phyloP scores from a whole-genome alignment of 1,140 invertebrate genomes.

The Drosophila miranda region DNA sequence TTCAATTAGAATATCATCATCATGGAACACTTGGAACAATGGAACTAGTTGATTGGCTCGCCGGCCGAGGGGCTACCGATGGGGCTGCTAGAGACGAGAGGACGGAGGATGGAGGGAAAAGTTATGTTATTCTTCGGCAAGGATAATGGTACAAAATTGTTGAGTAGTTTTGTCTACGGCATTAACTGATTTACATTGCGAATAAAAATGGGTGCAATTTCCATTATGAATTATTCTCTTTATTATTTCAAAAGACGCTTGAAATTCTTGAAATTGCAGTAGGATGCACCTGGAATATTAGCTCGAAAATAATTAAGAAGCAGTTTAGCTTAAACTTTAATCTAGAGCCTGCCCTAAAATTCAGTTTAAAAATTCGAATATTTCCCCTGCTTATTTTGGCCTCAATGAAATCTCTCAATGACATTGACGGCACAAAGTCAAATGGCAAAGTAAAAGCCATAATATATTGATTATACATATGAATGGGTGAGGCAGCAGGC shows the following conservation, averaged over 20 bases:
- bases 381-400: neutral
- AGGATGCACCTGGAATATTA: no score
- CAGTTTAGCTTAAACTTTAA: no score
- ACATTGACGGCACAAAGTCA: conserved; percentile 67
- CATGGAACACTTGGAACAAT: conserved; percentile 67
- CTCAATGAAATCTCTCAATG: conserved; percentile 49
- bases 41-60: conserved; percentile 35
- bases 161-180: conserved; percentile 11
- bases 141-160: conserved; percentile 5
- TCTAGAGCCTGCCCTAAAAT: neutral
- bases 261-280: no score
- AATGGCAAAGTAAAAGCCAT: conserved; percentile 65
- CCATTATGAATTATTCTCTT: conserved; percentile 9
- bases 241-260: no score
- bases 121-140: conserved; percentile 11
- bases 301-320: no score
- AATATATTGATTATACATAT: conserved; percentile 77
- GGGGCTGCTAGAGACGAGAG: no score
- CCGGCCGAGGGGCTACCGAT: neutral
- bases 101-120: neutral
- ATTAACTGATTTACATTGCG: conserved; percentile 13
- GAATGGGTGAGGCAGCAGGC: conserved; percentile 38
- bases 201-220: conserved; percentile 3
- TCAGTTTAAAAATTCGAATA: neutral
- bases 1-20: conserved; percentile 81